Percentiles rank a stretch among this genome's conserved stretches.
Conservation (phyloP, 2,888 invertebrate genomes). For the Noctua comes region DNA sequence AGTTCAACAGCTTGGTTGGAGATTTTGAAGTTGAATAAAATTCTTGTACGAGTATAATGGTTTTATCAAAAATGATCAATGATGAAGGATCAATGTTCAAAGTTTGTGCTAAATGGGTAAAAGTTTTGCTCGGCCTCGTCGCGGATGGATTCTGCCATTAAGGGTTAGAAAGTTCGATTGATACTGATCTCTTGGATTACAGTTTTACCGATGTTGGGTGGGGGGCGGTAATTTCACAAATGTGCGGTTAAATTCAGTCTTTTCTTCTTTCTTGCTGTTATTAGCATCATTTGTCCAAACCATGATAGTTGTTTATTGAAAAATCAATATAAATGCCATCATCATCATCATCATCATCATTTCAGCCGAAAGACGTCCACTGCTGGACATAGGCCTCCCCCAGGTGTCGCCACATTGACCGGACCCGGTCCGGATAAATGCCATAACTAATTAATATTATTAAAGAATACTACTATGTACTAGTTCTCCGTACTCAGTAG, state of each 20-base stretch:
- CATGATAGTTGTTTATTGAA: background rate
- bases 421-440: too few species aligned
- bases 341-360: too few species aligned
- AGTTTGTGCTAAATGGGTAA: slow-evolving; percentile 65
- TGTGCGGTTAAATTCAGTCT: background rate
- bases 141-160: slow-evolving; percentile 69
- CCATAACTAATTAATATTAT: background rate
- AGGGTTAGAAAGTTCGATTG: slow-evolving; percentile 69
- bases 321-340: background rate
- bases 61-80: slow-evolving; percentile 67
- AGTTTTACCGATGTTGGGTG: slow-evolving; percentile 56
- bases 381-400: too few species aligned
- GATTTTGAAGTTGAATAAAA: slow-evolving; percentile 51
- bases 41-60: slow-evolving; percentile 58
- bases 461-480: background rate
- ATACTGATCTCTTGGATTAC: slow-evolving; percentile 65
- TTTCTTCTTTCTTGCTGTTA: background rate
- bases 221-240: slow-evolving; percentile 37
- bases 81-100: slow-evolving; percentile 60
- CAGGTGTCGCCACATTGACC: too few species aligned
- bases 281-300: background rate
- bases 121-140: slow-evolving; percentile 65
- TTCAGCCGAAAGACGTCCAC: too few species aligned
- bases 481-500: background rate
- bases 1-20: slow-evolving; percentile 44